Conservation (phyloP, 2,888 invertebrate species). For the Drosophila gaucha region DNA sequence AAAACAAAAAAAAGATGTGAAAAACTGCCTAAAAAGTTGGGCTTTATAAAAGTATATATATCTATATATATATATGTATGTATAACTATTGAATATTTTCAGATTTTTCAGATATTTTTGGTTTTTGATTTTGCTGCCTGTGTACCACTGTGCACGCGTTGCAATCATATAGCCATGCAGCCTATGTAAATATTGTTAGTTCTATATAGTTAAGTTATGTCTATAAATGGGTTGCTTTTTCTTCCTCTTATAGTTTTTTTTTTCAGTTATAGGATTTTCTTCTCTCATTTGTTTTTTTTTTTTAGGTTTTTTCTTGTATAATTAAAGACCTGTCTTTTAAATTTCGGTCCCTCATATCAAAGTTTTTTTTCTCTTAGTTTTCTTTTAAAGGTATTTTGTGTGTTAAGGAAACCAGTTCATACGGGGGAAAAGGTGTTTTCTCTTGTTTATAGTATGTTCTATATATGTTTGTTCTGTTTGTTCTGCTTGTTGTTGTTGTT, state of each 20-base stretch:
- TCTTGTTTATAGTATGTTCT: constrained; percentile 27
- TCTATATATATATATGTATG: background rate
- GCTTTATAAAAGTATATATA: constrained; percentile 29
- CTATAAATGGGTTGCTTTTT: background rate
- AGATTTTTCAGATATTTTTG: too few species aligned
- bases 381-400: constrained; percentile 37
- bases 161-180: constrained; percentile 4
- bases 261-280: too few species aligned
- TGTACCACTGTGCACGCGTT: constrained; percentile 39
- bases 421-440: constrained; percentile 53
- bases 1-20: background rate
- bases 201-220: constrained; percentile 1
- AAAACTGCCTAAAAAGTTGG: constrained; percentile 19
- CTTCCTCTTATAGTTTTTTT: constrained; percentile 6
- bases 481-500: constrained; percentile 23
- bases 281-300: constrained; percentile 14
- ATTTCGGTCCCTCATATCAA: constrained; percentile 81
- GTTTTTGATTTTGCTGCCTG: constrained; percentile 33
- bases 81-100: background rate
- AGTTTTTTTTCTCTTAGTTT: constrained; percentile 42
- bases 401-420: constrained; percentile 74
- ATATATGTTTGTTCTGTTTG: constrained; percentile 4
- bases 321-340: constrained; percentile 72
- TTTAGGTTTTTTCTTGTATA: constrained; percentile 62
- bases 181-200: constrained; percentile 16